Percentiles rank a stretch among this genome's conserved stretches.
Evolutionary conservation across 1,140 invertebrate genomes (phyloP).

Genomic region (Lepidurus couesii): DNA sequence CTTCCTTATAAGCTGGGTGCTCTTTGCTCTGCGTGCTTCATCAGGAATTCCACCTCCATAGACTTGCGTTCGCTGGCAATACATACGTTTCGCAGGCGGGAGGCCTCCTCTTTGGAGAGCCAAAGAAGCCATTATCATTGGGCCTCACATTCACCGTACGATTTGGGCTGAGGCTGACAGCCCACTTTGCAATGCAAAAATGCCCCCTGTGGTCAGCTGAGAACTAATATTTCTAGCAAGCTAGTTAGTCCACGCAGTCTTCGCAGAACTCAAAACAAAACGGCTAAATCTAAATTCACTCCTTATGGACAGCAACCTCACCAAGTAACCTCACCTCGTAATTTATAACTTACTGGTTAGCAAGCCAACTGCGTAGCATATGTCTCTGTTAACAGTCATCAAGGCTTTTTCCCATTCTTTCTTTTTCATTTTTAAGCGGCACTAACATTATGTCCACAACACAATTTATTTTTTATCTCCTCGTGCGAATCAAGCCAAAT

Average conservation of each 20-base stretch:
- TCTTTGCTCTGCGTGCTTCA: conserved; percentile 17
- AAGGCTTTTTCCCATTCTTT: no score
- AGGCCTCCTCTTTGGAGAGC: neutral
- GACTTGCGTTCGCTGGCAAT: conserved; percentile 11
- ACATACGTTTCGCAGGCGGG: conserved; percentile 12
- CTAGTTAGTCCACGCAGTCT: neutral
- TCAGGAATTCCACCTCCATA: neutral
- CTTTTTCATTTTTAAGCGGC: neutral
- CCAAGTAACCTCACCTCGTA: conserved; percentile 4
- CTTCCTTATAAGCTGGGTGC: conserved; percentile 13
- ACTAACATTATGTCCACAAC: neutral
- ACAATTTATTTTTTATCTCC: neutral
- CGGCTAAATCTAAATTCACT: neutral
- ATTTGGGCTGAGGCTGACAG: neutral
- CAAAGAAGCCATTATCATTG: conserved; percentile 19
- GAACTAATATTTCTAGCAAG: neutral
- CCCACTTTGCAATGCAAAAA: conserved; percentile 10
- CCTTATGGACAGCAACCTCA: neutral
- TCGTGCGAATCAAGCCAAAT: neutral
- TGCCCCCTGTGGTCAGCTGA: neutral
- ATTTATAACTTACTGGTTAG: neutral
- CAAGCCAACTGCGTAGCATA: neutral
- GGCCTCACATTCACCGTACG: conserved; percentile 17
- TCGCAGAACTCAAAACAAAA: neutral
- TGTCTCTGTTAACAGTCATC: neutral